phyloP scores from a whole-genome alignment of 2,888 invertebrate species.

The Torymus aiolomorphi region DNA sequence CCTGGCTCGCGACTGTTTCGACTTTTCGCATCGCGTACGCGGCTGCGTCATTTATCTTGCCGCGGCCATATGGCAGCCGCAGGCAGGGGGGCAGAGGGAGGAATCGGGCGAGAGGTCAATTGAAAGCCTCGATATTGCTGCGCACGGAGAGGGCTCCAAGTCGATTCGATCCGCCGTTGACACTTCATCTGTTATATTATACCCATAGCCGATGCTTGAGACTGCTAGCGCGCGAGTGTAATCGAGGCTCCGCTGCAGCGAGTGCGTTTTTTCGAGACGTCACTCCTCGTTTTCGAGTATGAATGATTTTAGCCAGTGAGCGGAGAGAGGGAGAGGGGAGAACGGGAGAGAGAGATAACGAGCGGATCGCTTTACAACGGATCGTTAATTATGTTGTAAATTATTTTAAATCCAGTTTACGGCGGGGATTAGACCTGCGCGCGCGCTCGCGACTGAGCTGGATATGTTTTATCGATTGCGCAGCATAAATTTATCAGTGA shows the following conservation, averaged over 20 bases:
- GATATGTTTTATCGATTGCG: conserved; percentile 32
- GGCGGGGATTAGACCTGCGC: conserved; percentile 5
- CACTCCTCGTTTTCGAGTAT: neutral
- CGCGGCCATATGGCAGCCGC: no score
- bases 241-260: no score
- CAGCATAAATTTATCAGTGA: conserved; percentile 29
- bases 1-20: neutral
- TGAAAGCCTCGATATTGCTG: conserved; percentile 24
- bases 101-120: conserved; percentile 7
- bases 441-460: no score
- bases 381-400: conserved; percentile 42
- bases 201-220: neutral
- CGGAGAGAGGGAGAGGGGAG: neutral
- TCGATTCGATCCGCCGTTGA: conserved; percentile 29
- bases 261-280: neutral
- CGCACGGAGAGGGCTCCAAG: no score
- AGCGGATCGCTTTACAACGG: neutral
- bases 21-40: neutral
- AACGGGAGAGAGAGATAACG: no score
- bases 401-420: conserved; percentile 36
- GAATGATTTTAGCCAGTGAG: conserved; percentile 5
- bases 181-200: conserved; percentile 30
- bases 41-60: conserved; percentile 16
- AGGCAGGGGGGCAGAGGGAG: neutral
- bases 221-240: neutral